Base-by-base conservation (phyloP, 2,797 vertebrate genomes). In the Dallia pectoralis region DNA sequence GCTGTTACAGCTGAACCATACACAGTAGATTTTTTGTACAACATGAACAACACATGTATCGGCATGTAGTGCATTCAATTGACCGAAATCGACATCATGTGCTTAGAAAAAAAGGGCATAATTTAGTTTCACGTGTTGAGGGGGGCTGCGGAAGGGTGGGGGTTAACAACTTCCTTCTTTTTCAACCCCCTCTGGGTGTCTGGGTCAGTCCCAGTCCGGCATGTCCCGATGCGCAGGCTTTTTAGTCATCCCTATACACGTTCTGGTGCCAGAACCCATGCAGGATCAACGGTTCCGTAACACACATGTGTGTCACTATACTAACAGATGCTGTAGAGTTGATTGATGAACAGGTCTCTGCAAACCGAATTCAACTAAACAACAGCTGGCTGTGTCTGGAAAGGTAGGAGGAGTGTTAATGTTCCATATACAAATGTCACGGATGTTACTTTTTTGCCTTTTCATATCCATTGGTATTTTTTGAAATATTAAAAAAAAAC, bases 101-200 rank as follows among this genome's bases (percentile, higher is more conserved):
- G 67, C 49, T 27, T 27, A 11, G 40, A 30, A 16, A 49, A 67
- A 63, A 71, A 71, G 72, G 80, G 78, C 78, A 73, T 78, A 78
- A 78, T 83, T 72, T 74, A 12, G 66, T 51, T 73, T 76, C 74
- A 83, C 81, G 78, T 78, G 81, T 70, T 51, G 40, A 44, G 40
- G 40, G 40, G 40, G 40, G 40, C 40, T 44, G 14, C 40, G 5
- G 40, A 1, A 44, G 40, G 40, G 40, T 40, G n/a, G 36, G 12
- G 22, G 12, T 12, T 44, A 14, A 44, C 40, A 44, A 44, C 40
- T 44, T 44, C 40, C 40, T 44, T 12, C 8, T 44, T 12, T 44
- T 44, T 44, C 36, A 11, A 44, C 40, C 40, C 11, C 9, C 14
- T 44, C 40, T 44, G 40, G 40, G 40, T n/a, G n/a, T 11, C 40